Percentiles rank a stretch among this genome's conserved stretches.
These are phyloP conservation scores for Agelaius tricolor DNA, from an alignment of 2,113 vertebrate genomes.

Conservation along the genomic window DNA sequence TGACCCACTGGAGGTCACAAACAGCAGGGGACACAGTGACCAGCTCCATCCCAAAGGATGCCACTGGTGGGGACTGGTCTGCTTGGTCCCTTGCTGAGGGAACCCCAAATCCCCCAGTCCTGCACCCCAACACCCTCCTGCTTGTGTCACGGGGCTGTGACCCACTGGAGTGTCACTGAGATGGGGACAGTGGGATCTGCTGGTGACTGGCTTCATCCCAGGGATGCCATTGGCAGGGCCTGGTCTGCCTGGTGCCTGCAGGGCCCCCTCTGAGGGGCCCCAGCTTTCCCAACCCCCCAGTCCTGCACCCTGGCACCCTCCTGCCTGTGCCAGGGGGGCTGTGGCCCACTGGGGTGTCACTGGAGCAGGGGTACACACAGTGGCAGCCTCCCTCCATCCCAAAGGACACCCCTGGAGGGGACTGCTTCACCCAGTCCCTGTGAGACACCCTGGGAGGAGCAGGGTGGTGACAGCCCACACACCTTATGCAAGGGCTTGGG, in stretches of 20 bases:
- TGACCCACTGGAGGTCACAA: neutral
- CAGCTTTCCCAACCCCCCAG: too few species aligned
- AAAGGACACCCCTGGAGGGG: neutral
- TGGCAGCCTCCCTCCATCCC: rapidly evolving
- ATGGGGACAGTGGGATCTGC: rapidly evolving
- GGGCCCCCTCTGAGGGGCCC: too few species aligned
- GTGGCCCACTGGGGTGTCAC: neutral
- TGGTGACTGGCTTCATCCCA: neutral
- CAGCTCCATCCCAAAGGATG: neutral
- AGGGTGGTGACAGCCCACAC: rapidly evolving
- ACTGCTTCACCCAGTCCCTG: neutral
- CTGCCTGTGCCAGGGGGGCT: neutral
- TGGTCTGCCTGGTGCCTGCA: neutral
- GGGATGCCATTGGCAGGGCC: neutral
- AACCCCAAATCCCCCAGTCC: neutral
- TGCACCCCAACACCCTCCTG: neutral
- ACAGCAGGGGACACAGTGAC: rapidly evolving
- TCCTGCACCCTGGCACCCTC: neutral
- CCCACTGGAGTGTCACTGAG: neutral
- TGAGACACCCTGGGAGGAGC: rapidly evolving
- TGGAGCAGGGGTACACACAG: neutral
- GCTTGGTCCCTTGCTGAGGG: neutral
- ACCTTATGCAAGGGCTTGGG: neutral
- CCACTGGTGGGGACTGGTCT: neutral
- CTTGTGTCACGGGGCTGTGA: neutral